Conservation (phyloP, 92 coral and sea anemone genomes). For the Porites cylindrica region DNA sequence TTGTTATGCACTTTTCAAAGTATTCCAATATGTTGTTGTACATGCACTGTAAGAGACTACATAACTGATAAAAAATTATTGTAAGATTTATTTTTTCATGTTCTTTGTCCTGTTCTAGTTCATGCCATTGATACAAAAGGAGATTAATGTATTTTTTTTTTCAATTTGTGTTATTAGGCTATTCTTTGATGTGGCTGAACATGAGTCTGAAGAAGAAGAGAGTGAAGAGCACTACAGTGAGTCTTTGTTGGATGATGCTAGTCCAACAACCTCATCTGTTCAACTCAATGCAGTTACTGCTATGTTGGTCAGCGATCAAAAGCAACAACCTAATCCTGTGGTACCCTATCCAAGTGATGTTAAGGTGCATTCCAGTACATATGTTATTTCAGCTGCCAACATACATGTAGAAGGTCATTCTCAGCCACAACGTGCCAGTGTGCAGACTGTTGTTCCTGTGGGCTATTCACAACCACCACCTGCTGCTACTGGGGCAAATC, state of each 20-base stretch:
- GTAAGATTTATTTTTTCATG: no score
- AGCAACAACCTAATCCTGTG: constrained; percentile 27
- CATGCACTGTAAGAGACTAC: no score
- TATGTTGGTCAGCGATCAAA: constrained; percentile 20
- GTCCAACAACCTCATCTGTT: constrained; percentile 23
- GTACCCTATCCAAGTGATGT: constrained; percentile 30
- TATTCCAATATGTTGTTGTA: no score
- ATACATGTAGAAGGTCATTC: constrained; percentile 29
- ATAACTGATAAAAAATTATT: no score
- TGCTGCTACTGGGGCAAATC: constrained; percentile 15
- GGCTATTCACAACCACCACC: constrained; percentile 14
- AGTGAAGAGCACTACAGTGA: background rate
- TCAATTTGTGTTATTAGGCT: no score
- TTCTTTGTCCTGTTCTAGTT: no score
- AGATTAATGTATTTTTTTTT: no score
- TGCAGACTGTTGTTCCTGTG: constrained; percentile 22
- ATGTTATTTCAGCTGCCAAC: constrained; percentile 28
- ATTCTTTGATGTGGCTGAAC: no score
- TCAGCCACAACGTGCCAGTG: constrained; percentile 32
- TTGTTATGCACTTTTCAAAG: no score
- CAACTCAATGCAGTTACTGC: constrained; percentile 32
- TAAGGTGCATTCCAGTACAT: constrained; percentile 26
- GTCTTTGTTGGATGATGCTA: constrained; percentile 30
- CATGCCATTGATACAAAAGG: no score
- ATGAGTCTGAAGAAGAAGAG: no score